Evolutionary conservation across 1,140 invertebrate species (phyloP), one percentile per base, ranked within the genome.

Genomic region (Drosophila azteca): DNA sequence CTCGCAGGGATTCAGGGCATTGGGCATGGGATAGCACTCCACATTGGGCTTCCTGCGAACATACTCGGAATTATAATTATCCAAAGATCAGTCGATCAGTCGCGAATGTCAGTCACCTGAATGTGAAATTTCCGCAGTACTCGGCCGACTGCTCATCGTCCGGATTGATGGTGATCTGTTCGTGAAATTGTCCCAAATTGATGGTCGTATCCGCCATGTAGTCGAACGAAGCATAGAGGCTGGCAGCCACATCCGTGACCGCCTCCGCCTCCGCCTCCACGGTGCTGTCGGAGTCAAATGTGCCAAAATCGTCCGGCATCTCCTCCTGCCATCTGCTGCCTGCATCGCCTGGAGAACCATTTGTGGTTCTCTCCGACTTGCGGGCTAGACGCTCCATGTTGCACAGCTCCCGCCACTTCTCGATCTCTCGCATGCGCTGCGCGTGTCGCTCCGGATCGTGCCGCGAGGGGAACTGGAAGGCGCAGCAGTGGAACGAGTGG

Each of bases 401-500:
- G 49, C 90, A 91, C 26, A 89, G 74, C 43, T 87, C 67, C 35
- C 91, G 69, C 74, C 93, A 88, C 60, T 92, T 90, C 26, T 90
- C 90, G 20, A 94, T 90, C 81, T 95, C 93, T 6, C 92, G 92
- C 77, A 94, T 88, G 65, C 94, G 93, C 39, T 94, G 89, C 8
- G 93, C 93, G 81, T 95, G 95, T 31, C 94, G 91, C 7, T 92
- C 87, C 0, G 96, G 96, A 91, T 96, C 93, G 82, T 97, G 96
- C 24, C 94, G 94, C 61, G 95, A 94, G 1, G 96, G 96, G 90
- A 95, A 96, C 85, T 95, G 94, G 90, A 98, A 98, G 2, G 97
- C 96, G 91, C 97, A 98, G 92, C 97, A 98, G 77, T 98, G 97
- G 88, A 97, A 97, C 17, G 96, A 95, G 92, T 97, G 97, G 0